A percentile compares a stretch with the other conserved stretches of the same genome.
These are phyloP conservation scores for Sternarchorhynchus goeldii DNA, from an alignment of 2,797 vertebrate species.

Conservation along the genomic window DNA sequence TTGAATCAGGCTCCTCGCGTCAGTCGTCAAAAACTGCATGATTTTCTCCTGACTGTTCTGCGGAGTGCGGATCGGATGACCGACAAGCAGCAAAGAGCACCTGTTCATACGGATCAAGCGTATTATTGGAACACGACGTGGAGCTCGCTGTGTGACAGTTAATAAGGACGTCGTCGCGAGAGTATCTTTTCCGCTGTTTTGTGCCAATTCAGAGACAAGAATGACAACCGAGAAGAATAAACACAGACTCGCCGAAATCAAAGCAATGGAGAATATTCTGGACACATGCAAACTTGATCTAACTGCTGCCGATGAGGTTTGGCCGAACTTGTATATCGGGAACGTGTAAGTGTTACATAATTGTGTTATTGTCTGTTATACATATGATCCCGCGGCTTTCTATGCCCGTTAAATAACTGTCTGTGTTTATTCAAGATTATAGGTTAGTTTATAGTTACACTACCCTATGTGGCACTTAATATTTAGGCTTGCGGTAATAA, in stretches of 20 bases:
- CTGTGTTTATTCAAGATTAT: too few species aligned
- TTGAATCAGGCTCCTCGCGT: conserved; percentile 23
- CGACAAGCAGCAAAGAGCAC: conserved; percentile 63
- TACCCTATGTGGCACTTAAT: neutral
- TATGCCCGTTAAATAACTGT: neutral
- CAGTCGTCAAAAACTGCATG: conserved; percentile 13
- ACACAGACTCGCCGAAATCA: conserved; percentile 68
- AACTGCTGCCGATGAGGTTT: conserved; percentile 78
- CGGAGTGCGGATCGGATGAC: conserved; percentile 67
- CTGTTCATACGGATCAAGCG: conserved; percentile 66
- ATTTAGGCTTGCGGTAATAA: neutral
- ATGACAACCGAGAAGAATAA: conserved; percentile 70
- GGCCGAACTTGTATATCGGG: conserved; percentile 80
- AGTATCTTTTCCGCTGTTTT: neutral
- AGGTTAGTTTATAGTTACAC: too few species aligned
- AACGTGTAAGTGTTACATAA: conserved; percentile 76
- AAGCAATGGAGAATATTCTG: conserved; percentile 77
- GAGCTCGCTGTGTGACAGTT: conserved; percentile 13
- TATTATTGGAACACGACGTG: neutral
- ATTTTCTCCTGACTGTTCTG: neutral
- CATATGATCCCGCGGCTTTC: neutral
- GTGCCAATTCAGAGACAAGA: conserved; percentile 44
- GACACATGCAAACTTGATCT: conserved; percentile 79
- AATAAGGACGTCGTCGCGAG: conserved; percentile 7
- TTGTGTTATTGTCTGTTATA: conserved; percentile 1